These are phyloP conservation scores for Osmerus eperlanus DNA, from an alignment of 2,113 vertebrate species.

Conservation along the genomic window DNA sequence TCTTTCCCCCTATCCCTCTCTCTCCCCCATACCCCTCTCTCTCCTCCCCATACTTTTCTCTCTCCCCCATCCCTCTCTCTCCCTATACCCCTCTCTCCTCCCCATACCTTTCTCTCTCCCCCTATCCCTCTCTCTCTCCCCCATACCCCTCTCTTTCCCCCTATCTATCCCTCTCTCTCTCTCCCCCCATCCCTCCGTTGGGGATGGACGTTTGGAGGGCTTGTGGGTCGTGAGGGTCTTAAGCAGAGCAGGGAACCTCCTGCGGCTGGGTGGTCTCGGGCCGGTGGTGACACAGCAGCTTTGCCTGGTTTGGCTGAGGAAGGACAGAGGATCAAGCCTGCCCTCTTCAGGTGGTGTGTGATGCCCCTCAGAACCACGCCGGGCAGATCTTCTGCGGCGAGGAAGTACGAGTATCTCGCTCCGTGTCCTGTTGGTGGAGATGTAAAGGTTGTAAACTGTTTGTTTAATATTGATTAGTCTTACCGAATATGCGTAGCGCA, in stretches of 20 bases:
- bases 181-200: slow-evolving; percentile 47
- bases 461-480: too few relatives aligned
- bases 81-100: neutral
- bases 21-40: neutral
- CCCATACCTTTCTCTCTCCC: neutral
- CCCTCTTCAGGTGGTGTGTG: slow-evolving; percentile 54
- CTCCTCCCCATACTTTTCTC: neutral
- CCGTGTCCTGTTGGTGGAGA: neutral
- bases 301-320: slow-evolving; percentile 36
- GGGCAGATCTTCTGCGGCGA: too few relatives aligned
- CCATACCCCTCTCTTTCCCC: neutral
- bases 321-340: slow-evolving; percentile 54
- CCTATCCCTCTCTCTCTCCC: neutral
- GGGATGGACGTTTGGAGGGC: slow-evolving; percentile 55
- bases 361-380: neutral
- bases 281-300: slow-evolving; percentile 64
- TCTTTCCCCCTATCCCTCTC: neutral
- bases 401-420: too few relatives aligned
- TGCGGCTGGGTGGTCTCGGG: slow-evolving; percentile 76
- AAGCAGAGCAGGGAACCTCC: slow-evolving; percentile 63
- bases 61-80: slow-evolving; percentile 4
- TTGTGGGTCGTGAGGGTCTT: slow-evolving; percentile 38
- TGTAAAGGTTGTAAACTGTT: too few relatives aligned
- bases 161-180: neutral
- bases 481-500: neutral